Evolutionary conservation across 2,797 vertebrate species (phyloP).

Genomic region (Dendrocincla fuliginosa): DNA sequence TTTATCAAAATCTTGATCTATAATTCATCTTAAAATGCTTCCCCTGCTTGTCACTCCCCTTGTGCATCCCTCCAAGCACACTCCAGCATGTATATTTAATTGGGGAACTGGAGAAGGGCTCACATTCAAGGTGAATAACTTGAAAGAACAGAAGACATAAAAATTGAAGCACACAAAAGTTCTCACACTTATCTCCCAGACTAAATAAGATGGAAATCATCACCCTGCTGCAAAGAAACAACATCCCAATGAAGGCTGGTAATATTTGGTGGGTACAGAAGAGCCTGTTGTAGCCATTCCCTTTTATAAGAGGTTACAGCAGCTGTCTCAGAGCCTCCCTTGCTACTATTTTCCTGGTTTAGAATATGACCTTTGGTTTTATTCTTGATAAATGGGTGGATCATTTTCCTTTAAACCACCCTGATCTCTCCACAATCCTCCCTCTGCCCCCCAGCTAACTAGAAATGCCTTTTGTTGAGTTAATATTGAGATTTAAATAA

Average conservation of each 20-base stretch:
- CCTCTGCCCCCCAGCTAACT: not conserved
- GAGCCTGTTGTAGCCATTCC: not conserved
- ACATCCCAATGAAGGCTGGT: not conserved
- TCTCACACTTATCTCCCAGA: not conserved
- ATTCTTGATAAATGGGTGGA: not conserved
- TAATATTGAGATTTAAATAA: not conserved
- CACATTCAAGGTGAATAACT: slow-evolving; percentile 22
- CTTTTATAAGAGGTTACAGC: not conserved
- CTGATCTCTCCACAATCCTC: not conserved
- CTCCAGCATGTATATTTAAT: slow-evolving; percentile 35
- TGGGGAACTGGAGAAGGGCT: not conserved
- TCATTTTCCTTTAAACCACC: not conserved
- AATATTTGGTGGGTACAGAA: not conserved
- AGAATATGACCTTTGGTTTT: not conserved
- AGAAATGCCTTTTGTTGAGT: not conserved
- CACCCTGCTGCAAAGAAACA: not conserved
- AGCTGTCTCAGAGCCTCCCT: not conserved
- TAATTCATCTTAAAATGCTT: slow-evolving; percentile 51
- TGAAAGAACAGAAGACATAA: not conserved
- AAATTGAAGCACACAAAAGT: not conserved
- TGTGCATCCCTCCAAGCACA: not conserved
- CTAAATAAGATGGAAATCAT: not conserved
- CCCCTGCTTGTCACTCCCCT: not conserved
- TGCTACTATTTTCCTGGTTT: not conserved
- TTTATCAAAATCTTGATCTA: slow-evolving; percentile 5